These are phyloP conservation scores for Camelus bactrianus DNA, from an alignment of 2,113 vertebrate genomes.

Conservation along the genomic window DNA sequence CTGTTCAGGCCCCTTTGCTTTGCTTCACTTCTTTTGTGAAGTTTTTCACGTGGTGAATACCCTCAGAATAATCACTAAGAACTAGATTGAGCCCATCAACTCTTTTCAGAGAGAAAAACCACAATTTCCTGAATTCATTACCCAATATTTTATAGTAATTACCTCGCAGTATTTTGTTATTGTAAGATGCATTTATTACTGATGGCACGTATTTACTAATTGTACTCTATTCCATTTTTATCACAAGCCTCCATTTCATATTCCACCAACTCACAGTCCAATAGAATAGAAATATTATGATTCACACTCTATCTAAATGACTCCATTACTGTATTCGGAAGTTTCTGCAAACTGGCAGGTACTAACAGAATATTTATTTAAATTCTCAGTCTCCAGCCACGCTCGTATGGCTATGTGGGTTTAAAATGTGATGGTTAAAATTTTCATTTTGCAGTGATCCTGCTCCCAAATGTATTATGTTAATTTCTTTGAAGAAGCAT, in stretches of 20 bases:
- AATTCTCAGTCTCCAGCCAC: conserved; percentile 5
- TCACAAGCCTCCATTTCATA: neutral
- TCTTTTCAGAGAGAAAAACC: neutral
- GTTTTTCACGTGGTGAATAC: neutral
- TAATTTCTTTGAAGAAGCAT: conserved; percentile 72
- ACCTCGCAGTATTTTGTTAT: neutral
- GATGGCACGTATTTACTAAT: neutral
- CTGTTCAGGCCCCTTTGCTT: neutral
- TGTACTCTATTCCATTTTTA: neutral
- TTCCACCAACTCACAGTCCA: conserved; percentile 22
- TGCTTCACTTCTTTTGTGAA: neutral
- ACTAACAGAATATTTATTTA: conserved; percentile 53
- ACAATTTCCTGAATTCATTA: neutral
- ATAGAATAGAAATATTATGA: neutral
- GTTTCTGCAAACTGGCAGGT: conserved; percentile 18
- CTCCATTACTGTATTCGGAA: neutral
- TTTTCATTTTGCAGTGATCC: conserved; percentile 31
- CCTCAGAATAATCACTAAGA: neutral
- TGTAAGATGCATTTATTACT: conserved; percentile 1
- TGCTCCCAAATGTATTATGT: conserved; percentile 45
- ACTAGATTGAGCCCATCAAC: neutral
- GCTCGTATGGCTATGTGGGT: conserved; percentile 8
- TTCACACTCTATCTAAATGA: conserved; percentile 8
- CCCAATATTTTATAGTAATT: neutral
- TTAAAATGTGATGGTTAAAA: conserved; percentile 54